Conservation (phyloP, 2,113 vertebrate genomes). For the Vireo altiloquus region DNA sequence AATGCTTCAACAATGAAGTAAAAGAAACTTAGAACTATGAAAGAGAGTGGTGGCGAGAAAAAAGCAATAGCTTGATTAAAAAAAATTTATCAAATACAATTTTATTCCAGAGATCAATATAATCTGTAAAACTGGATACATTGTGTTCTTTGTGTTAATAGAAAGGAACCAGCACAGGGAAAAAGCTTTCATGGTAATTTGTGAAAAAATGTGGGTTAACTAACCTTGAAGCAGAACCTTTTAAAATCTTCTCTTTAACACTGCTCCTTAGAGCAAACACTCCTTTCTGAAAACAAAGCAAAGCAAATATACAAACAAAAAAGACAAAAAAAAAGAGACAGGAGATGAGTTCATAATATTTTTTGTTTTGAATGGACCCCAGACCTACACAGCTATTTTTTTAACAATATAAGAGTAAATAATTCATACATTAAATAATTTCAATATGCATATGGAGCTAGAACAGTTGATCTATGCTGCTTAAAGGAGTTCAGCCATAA, state of each 20-base stretch:
- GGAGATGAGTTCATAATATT: background rate
- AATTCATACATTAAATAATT: background rate
- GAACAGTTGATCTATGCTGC: background rate
- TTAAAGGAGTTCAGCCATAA: background rate
- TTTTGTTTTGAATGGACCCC: background rate
- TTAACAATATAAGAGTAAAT: background rate
- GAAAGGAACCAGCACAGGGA: background rate
- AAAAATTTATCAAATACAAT: background rate
- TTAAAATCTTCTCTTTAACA: background rate
- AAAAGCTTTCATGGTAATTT: conserved; percentile 36
- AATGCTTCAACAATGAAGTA: background rate
- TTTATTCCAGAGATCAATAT: conserved; percentile 4
- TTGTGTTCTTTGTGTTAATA: background rate
- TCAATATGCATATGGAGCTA: background rate
- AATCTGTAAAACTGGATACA: background rate
- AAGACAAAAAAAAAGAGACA: background rate
- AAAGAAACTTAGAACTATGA: background rate
- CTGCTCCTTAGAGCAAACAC: background rate
- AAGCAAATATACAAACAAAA: background rate
- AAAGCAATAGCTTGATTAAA: background rate
- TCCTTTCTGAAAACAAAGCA: background rate
- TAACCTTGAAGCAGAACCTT: conserved; percentile 60
- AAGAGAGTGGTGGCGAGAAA: background rate
- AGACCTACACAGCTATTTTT: background rate
- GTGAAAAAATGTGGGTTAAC: conserved; percentile 29